Evolutionary conservation across 2,113 vertebrate species (phyloP), one percentile per base, ranked within the genome.

Genomic region (Porphyrio hochstetteri): DNA sequence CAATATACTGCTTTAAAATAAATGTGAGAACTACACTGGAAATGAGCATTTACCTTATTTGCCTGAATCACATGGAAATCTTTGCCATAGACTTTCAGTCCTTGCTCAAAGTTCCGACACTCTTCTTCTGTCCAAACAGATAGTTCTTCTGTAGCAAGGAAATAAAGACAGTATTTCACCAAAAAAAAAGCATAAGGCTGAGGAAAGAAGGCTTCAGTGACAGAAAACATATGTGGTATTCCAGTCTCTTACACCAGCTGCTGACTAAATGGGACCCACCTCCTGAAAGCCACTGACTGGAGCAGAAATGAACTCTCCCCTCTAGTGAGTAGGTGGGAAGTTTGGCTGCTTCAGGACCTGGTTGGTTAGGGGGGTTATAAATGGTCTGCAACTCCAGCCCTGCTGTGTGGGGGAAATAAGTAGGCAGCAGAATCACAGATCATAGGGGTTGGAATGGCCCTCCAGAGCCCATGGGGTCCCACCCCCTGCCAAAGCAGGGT

Each of bases 111-210:
- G 97, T 99, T 99, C 97, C 98, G 98, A 97, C 99, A 99, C 92
- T 99, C 99, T 95, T 99, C 99, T 88, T 99, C 99, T 50, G 98
- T 99, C 99, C 99, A 99, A 68, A 99, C 98, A 80, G 99, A 99
- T 17, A 99, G 97, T 86, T 99, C 99, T 97, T 99, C 99, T 99
- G 95, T 3, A 76, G 86, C 85, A 94, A 92, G 57, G 55, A 52
- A 95, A 63, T 6, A 52, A 25, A 86, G 52, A 21, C 67, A 65
- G 50, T 0, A 60, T 6, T 86, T 69, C 21, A 90, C 38, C 28
- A 4, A 50, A 67, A 60, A 40, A 40, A 11, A 20, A 80, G 33
- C 65, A 74, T 8, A 11, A 0, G 2, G 52, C 3, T 27, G 61
- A 16, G 16, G 29, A 79, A 69, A 91, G 52, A 16, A 60, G 79